Evolutionary conservation across 1,140 invertebrate genomes (phyloP), one percentile per base, ranked within the genome.

Genomic region (Physella acuta): DNA sequence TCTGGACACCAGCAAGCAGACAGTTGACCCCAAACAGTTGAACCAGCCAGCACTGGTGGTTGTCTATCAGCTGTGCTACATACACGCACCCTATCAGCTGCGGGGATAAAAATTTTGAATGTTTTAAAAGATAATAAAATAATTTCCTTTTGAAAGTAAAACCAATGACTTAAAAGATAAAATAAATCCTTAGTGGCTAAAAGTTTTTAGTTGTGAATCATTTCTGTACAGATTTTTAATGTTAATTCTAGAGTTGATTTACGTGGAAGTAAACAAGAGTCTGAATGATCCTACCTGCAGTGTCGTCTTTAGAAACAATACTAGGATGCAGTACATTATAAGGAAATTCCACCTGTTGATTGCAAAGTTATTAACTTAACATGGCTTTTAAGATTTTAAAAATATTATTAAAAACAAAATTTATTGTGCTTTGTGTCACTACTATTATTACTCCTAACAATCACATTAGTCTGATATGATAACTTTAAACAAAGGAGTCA

Each of bases 51-150:
- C 94, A 98, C 2, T 89, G 90, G 68, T 91, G 86, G 68, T 92
- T 86, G 16, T 65, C 49, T 68, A 90, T 87, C 74, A 95, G 85
- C 20, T 76, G 49, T 17, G 87, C 76, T 49, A 92, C 88, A 77
- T 93, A 93, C 11, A 97, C 90, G 83, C 95, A 98, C 1, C 94
- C 95, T 11, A 94, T 87, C 66, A 97, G 90, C 87, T 97, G 92
- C n/a, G n/a, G n/a, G n/a, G n/a, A n/a, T n/a, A n/a, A n/a, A n/a
- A n/a, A n/a, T n/a, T n/a, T n/a, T n/a, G n/a, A n/a, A n/a, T n/a
- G n/a, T 8, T 44, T 44, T 44, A 44, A 44, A 11, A 55, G 20
- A 24, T 14, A 55, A 30, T 14, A 55, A 24, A 14, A 55, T 55
- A 11, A 14, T 55, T 5, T 55, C 8, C 24, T 24, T 30, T 30